Evolutionary conservation across 2,888 invertebrate genomes (phyloP).

Genomic region (Phorcus lineatus): DNA sequence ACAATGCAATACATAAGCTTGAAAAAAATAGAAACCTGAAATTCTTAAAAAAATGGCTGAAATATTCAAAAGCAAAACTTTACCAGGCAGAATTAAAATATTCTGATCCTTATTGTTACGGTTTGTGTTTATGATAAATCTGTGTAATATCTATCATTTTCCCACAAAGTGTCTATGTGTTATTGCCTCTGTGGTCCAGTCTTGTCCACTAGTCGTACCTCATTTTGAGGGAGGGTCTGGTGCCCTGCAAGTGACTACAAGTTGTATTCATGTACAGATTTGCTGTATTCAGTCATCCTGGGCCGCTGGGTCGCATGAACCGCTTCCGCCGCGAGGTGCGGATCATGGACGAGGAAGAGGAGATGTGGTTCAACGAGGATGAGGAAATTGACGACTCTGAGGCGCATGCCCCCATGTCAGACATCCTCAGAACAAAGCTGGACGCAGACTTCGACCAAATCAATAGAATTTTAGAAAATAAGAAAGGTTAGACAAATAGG

Average conservation of each 20-base stretch:
- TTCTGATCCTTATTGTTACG: too few relatives aligned
- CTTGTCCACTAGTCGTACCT: too few relatives aligned
- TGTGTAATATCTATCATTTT: too few relatives aligned
- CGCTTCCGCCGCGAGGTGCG: conserved; percentile 94
- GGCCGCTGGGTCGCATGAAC: conserved; percentile 82
- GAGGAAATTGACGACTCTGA: conserved; percentile 79
- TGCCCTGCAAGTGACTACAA: background rate
- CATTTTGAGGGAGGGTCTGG: too few relatives aligned
- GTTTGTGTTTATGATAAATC: too few relatives aligned
- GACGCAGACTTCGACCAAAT: conserved; percentile 81
- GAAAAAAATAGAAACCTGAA: too few relatives aligned
- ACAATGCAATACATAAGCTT: too few relatives aligned
- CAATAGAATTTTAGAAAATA: conserved; percentile 83
- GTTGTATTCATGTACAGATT: conserved; percentile 15
- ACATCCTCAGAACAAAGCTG: conserved; percentile 79
- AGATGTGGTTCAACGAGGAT: conserved; percentile 99
- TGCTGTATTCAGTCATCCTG: conserved; percentile 79
- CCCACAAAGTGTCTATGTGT: too few relatives aligned
- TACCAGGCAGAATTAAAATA: too few relatives aligned
- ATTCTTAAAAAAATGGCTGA: too few relatives aligned
- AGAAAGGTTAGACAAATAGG: conserved; percentile 75
- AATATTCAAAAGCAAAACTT: too few relatives aligned
- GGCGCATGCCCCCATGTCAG: conserved; percentile 73
- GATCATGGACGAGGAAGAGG: conserved; percentile 96
- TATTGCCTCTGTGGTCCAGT: background rate